Base-by-base conservation (phyloP, 2,888 invertebrate genomes). In the Caenorhabditis angaria region DNA sequence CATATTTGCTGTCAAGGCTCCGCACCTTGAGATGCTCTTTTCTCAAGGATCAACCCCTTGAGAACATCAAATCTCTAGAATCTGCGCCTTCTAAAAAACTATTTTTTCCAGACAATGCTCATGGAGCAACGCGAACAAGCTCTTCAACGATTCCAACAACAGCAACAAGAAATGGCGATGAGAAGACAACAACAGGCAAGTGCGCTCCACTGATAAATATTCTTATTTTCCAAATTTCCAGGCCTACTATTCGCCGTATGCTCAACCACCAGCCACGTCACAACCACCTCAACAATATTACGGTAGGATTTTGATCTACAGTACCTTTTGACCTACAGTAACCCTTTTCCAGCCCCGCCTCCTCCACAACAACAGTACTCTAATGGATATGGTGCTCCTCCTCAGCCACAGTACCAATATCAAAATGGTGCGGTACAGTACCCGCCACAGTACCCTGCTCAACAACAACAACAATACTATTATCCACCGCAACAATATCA, bases 121-220 rank as follows among this genome's bases (percentile, higher is more conserved):
- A 62, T 86, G 65, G 76, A 82, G 53, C 85, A 86, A 60, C 74
- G 86, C 2, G 82, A 85, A 28, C 60, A 77, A 59, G 86, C 86
- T 22, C 73, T 86, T 20, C 83, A 84, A 57, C 76, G 82, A 35
- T 86, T 86, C 78, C 86, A 86, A 61, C 80, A 83, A 54, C 83
- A 86, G 60, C 85, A 86, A 69, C 77, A 78, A 41, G 82, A 83
- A 61, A 83, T 85, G 74, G 81, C 80, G 12, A 75, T 78, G 57
- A 76, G 82, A 35, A 78, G 84, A 27, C 76, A 71, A 48, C 73
- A 70, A 51, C 63, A 62, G 20, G n/a, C n/a, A n/a, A n/a, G n/a
- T n/a, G n/a, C n/a, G n/a, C n/a, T n/a, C n/a, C n/a, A n/a, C n/a
- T n/a, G n/a, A n/a, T n/a, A n/a, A n/a, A n/a, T n/a, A n/a, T n/a